phyloP scores from a whole-genome alignment of 2,888 invertebrate species.

The Pammene aurita region DNA sequence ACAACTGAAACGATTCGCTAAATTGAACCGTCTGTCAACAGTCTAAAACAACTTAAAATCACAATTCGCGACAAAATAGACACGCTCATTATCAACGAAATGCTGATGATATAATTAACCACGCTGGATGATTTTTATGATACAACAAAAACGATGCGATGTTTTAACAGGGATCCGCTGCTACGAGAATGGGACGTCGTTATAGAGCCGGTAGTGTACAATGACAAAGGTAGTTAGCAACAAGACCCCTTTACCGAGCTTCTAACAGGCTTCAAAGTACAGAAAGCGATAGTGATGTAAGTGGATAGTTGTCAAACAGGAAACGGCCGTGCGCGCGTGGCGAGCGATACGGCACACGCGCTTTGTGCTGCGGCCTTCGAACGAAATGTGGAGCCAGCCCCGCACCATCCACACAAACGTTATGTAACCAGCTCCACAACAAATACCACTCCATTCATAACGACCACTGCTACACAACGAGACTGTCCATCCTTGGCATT shows the following conservation, averaged over 20 bases:
- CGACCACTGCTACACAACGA: constrained; percentile 60
- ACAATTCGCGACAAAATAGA: constrained; percentile 58
- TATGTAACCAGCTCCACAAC: constrained; percentile 73
- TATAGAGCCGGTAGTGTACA: constrained; percentile 72
- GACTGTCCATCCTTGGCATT: constrained; percentile 56
- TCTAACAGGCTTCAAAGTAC: constrained; percentile 77
- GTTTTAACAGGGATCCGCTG: constrained; percentile 67
- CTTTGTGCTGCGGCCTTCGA: constrained; percentile 76
- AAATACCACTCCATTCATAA: constrained; percentile 76
- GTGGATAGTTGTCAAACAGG: constrained; percentile 83
- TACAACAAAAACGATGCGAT: constrained; percentile 60
- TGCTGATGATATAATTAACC: constrained; percentile 58
- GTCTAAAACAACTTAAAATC: constrained; percentile 58
- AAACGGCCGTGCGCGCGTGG: constrained; percentile 79
- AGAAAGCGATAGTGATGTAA: constrained; percentile 83
- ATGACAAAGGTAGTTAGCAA: constrained; percentile 74
- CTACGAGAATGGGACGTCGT: constrained; percentile 67
- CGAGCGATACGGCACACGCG: constrained; percentile 70
- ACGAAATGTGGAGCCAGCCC: constrained; percentile 66
- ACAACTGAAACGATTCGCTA: constrained; percentile 69
- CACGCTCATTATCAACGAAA: constrained; percentile 59
- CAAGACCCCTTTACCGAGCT: constrained; percentile 77
- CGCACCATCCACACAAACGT: constrained; percentile 59
- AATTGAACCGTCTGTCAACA: constrained; percentile 71
- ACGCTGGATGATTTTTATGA: constrained; percentile 54